phyloP scores from a whole-genome alignment of 2,797 vertebrate genomes.

The Periophthalmus magnuspinnatus region DNA sequence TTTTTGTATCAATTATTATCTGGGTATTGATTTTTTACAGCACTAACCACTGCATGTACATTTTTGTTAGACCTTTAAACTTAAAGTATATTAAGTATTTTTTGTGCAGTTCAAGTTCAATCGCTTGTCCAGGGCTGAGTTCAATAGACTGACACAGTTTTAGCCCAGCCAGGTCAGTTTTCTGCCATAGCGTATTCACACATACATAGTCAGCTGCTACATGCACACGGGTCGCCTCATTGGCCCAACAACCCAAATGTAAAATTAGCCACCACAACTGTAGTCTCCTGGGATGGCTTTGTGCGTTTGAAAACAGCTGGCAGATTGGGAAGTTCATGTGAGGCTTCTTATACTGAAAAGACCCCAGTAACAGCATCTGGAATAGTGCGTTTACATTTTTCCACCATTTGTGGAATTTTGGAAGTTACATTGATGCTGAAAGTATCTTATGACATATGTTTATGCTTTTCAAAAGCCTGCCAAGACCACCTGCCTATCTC shows the following conservation, averaged over 20 bases:
- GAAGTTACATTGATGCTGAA: conserved; percentile 22
- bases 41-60: no score
- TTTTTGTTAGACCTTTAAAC: no score
- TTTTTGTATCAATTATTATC: no score
- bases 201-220: conserved; percentile 26
- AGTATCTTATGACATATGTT: conserved; percentile 41
- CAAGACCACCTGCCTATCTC: conserved; percentile 56
- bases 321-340: conserved; percentile 14
- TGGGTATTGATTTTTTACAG: no score
- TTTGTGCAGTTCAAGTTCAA: neutral
- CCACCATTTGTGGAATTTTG: conserved; percentile 14
- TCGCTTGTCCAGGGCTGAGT: neutral
- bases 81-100: no score
- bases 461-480: conserved; percentile 45
- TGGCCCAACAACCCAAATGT: conserved; percentile 67
- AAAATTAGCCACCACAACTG: conserved; percentile 43
- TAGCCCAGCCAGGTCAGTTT: neutral
- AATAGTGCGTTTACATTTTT: conserved; percentile 15
- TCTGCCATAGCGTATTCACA: conserved; percentile 2
- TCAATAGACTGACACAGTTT: neutral
- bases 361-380: conserved; percentile 23
- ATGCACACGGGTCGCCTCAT: conserved; percentile 31
- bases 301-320: conserved; percentile 23
- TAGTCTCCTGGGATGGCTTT: conserved; percentile 33
- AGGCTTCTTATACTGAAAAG: conserved; percentile 7